Percentiles rank a stretch among this genome's conserved stretches.
Conservation (phyloP, 2,113 vertebrate species). For the Elephantulus edwardii region DNA sequence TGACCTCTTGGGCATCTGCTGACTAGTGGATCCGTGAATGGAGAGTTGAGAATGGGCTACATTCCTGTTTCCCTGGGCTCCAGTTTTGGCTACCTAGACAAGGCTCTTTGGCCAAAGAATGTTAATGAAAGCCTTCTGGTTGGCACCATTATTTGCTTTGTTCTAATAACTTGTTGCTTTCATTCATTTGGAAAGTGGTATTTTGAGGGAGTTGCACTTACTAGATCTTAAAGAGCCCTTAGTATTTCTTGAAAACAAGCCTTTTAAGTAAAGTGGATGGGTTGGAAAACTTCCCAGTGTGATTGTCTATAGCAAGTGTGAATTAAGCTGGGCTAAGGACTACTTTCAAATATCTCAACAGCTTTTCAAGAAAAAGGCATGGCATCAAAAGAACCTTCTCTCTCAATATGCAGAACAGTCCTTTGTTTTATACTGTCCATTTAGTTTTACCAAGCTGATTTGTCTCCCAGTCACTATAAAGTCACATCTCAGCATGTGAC, state of each 20-base stretch:
- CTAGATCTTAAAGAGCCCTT: slow-evolving; percentile 20
- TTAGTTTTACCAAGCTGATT: background rate
- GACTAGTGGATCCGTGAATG: background rate
- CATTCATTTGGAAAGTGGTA: background rate
- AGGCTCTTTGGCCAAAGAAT: background rate
- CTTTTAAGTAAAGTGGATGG: background rate
- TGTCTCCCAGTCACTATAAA: background rate
- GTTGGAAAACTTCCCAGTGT: background rate
- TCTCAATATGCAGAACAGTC: background rate
- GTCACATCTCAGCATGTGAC: background rate
- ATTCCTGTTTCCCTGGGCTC: background rate
- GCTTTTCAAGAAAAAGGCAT: background rate
- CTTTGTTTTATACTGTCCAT: background rate
- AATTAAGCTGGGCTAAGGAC: background rate
- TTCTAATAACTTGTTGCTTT: background rate
- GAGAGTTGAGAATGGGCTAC: background rate
- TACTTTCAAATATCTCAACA: background rate
- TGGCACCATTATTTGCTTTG: background rate
- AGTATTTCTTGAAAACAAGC: slow-evolving; percentile 33
- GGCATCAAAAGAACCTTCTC: background rate
- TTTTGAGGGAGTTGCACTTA: background rate
- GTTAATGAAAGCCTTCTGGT: background rate
- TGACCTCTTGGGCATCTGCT: background rate
- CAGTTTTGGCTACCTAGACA: background rate
- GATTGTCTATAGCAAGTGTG: background rate